A percentile compares a stretch with the other conserved stretches of the same genome.
These are phyloP conservation scores for Myotis lucifugus DNA, from an alignment of 2,113 vertebrate species.

Conservation along the genomic window DNA sequence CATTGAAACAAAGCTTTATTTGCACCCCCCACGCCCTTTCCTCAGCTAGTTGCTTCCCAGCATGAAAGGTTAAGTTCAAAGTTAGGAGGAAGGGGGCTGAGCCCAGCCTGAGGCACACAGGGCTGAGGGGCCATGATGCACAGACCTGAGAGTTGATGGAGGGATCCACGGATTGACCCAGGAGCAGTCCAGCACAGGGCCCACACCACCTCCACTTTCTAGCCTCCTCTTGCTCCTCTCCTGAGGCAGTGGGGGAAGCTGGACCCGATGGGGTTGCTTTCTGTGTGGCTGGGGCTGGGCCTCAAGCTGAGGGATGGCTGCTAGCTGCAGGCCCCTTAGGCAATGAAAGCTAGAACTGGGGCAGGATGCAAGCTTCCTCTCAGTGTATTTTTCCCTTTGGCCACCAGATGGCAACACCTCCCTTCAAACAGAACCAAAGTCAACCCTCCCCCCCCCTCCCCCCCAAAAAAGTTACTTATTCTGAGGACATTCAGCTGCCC, in stretches of 20 bases:
- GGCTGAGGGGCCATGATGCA: background rate
- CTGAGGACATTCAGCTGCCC: background rate
- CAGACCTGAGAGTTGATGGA: background rate
- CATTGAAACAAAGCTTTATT: background rate
- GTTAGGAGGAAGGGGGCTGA: background rate
- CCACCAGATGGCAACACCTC: slow-evolving; percentile 66
- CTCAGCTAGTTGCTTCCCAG: background rate
- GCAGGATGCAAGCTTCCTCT: background rate
- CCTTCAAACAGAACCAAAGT: slow-evolving; percentile 29
- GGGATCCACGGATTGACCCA: background rate
- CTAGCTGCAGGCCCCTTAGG: too few species aligned
- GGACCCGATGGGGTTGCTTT: background rate
- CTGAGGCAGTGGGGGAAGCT: background rate
- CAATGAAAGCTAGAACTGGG: rapidly evolving
- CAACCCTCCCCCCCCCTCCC: rapidly evolving
- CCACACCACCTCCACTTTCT: background rate
- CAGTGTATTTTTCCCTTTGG: background rate
- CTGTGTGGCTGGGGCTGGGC: background rate
- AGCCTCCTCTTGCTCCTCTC: background rate
- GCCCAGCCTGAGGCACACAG: background rate
- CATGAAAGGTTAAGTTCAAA: background rate
- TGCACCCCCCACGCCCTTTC: rapidly evolving
- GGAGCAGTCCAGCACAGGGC: background rate
- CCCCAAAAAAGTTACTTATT: background rate
- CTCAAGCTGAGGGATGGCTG: background rate